A percentile compares a stretch with the other conserved stretches of the same genome.
These are phyloP conservation scores for Channa striata DNA, from an alignment of 2,797 vertebrate genomes.

Conservation along the genomic window DNA sequence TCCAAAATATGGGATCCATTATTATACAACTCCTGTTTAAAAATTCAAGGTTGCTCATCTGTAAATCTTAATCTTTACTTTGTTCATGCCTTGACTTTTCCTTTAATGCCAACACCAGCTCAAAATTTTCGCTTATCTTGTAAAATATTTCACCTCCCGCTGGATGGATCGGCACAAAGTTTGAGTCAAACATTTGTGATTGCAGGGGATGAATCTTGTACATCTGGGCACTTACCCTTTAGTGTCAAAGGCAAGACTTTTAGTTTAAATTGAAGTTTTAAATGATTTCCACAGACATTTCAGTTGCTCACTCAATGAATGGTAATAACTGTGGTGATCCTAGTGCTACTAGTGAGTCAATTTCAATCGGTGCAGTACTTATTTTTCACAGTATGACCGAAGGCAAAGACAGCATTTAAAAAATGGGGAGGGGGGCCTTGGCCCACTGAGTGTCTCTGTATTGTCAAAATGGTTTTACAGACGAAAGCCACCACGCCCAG, in stretches of 20 bases:
- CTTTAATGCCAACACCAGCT: not conserved
- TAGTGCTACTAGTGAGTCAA: no score
- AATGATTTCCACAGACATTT: not conserved
- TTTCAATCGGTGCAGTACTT: no score
- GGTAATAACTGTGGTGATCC: not conserved
- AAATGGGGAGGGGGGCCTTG: not conserved
- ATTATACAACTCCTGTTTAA: no score
- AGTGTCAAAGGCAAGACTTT: not conserved
- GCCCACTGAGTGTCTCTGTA: constrained; percentile 4
- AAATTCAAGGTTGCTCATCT: not conserved
- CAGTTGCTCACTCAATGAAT: not conserved
- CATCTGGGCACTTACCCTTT: not conserved
- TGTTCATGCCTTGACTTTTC: no score
- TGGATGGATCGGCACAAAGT: not conserved
- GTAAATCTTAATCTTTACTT: not conserved
- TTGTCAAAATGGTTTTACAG: constrained; percentile 12
- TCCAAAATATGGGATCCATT: no score
- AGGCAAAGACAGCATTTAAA: not conserved
- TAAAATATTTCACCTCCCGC: not conserved
- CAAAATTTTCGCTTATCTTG: not conserved
- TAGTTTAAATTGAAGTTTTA: not conserved
- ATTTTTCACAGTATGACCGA: no score
- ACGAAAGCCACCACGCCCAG: constrained; percentile 25
- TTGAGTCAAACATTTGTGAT: not conserved
- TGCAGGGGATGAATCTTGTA: not conserved